These are phyloP conservation scores for Plagodis pulveraria DNA, from an alignment of 2,888 invertebrate species.

Conservation along the genomic window DNA sequence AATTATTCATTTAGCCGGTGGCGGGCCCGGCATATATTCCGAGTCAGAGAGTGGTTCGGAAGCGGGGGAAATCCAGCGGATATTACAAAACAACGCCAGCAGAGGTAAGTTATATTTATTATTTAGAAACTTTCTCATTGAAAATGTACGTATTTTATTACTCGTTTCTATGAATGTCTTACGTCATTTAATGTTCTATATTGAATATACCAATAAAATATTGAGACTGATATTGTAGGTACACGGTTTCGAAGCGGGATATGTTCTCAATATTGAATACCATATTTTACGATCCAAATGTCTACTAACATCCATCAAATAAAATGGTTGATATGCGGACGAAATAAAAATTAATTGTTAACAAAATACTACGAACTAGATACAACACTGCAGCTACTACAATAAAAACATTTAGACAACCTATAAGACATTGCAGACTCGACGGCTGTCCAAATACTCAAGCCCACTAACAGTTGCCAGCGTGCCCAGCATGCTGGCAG, in stretches of 20 bases:
- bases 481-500: too few species aligned
- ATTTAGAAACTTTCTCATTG: constrained; percentile 13
- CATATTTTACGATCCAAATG: background rate
- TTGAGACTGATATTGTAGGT: background rate
- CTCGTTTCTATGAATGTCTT: background rate
- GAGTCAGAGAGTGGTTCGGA: constrained; percentile 90
- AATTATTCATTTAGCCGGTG: constrained; percentile 38
- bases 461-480: too few species aligned
- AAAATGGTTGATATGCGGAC: too few species aligned
- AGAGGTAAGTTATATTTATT: constrained; percentile 49
- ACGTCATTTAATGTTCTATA: constrained; percentile 6
- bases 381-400: too few species aligned
- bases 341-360: too few species aligned
- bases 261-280: background rate
- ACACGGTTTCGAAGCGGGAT: background rate
- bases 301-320: too few species aligned
- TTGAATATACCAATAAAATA: constrained; percentile 4
- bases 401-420: too few species aligned
- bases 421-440: too few species aligned
- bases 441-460: too few species aligned
- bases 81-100: constrained; percentile 69
- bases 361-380: too few species aligned
- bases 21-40: constrained; percentile 63
- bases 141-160: constrained; percentile 4
- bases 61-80: constrained; percentile 89